phyloP scores from a whole-genome alignment of 2,797 vertebrate genomes.

The Platyrinchus mystaceus region DNA sequence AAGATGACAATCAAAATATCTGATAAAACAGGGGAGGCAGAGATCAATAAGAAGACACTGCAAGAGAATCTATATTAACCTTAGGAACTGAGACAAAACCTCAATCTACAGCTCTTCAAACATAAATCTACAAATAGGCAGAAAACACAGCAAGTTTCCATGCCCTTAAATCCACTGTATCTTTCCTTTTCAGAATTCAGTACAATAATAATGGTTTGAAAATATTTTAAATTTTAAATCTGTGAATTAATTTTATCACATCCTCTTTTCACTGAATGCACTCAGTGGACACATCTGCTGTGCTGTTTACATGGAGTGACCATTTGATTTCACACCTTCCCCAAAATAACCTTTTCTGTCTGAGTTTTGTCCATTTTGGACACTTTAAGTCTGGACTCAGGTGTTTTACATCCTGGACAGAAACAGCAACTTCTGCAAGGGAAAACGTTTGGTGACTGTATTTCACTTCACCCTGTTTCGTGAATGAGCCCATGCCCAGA shows the following conservation, averaged over 20 bases:
- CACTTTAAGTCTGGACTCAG: background rate
- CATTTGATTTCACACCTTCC: background rate
- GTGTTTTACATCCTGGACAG: background rate
- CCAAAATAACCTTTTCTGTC: background rate
- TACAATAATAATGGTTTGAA: background rate
- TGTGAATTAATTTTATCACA: background rate
- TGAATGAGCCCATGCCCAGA: background rate
- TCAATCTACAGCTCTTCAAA: background rate
- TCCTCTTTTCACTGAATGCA: background rate
- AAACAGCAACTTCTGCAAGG: background rate
- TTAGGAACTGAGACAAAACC: background rate
- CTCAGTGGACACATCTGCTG: background rate
- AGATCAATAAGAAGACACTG: conserved; percentile 10
- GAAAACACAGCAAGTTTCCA: background rate
- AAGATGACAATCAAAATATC: background rate
- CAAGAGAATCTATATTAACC: conserved; percentile 4
- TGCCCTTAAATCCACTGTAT: background rate
- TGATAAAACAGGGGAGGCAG: background rate
- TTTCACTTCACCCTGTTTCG: background rate
- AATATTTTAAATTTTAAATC: background rate
- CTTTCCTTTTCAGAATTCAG: background rate
- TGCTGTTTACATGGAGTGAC: background rate
- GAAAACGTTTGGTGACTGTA: background rate
- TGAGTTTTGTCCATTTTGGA: background rate
- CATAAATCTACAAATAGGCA: background rate